These are phyloP conservation scores for Fopius arisanus DNA, from an alignment of 1,140 invertebrate species.

Conservation along the genomic window DNA sequence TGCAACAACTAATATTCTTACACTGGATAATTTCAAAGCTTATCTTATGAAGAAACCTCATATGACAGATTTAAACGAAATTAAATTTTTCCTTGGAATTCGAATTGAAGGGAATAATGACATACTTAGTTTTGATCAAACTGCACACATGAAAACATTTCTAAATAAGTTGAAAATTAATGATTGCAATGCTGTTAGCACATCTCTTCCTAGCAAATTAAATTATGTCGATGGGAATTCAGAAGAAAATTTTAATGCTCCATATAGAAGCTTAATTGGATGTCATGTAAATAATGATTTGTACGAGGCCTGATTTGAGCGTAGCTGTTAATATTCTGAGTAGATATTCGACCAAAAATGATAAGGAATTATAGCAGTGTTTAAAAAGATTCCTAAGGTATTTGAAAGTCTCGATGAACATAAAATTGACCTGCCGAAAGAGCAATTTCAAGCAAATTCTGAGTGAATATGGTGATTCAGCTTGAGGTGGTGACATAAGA, in stretches of 20 bases:
- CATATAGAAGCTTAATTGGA: conserved; percentile 27
- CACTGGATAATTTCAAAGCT: conserved; percentile 18
- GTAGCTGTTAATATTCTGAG: conserved; percentile 22
- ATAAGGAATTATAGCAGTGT: conserved; percentile 41
- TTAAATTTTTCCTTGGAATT: conserved; percentile 37
- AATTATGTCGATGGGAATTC: conserved; percentile 24
- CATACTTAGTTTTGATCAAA: conserved; percentile 23
- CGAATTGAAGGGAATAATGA: conserved; percentile 18
- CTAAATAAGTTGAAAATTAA: conserved; percentile 29
- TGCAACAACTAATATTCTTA: background rate
- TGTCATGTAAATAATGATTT: conserved; percentile 30
- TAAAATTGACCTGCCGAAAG: conserved; percentile 44
- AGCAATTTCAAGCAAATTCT: conserved; percentile 22
- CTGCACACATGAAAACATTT: conserved; percentile 18
- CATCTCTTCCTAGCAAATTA: conserved; percentile 25
- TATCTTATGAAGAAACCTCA: conserved; percentile 24
- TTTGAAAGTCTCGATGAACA: conserved; percentile 44
- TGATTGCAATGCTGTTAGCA: conserved; percentile 44
- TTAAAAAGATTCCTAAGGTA: conserved; percentile 46
- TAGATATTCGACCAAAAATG: conserved; percentile 31
- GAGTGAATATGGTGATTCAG: conserved; percentile 18
- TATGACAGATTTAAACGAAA: conserved; percentile 31
- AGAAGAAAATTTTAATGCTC: conserved; percentile 16
- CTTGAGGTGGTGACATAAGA: background rate
- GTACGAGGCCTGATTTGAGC: conserved; percentile 28